Percentiles rank a stretch among this genome's conserved stretches.
Evolutionary conservation across 2,113 vertebrate species (phyloP).

Genomic region (Macaca nemestrina): DNA sequence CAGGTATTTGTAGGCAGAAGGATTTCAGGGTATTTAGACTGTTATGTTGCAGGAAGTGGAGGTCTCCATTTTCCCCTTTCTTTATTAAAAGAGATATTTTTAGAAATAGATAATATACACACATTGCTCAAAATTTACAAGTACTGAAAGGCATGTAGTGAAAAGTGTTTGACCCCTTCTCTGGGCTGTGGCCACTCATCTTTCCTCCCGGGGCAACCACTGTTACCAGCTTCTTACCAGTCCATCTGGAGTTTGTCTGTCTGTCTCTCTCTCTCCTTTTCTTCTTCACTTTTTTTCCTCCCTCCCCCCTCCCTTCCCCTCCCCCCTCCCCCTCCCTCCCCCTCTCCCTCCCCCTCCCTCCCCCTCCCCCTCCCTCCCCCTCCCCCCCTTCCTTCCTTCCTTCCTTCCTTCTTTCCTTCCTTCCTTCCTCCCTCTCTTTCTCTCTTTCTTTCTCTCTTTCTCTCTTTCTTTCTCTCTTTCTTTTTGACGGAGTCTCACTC

Average conservation of each 20-base stretch:
- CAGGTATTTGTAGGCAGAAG: not conserved
- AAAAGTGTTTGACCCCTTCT: not conserved
- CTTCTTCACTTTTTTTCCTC: not conserved
- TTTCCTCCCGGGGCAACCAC: not conserved
- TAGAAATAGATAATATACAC: not conserved
- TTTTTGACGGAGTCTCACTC: too few species aligned
- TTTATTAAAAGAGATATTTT: not conserved
- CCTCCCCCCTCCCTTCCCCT: rapidly evolving
- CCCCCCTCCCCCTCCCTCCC: too few species aligned
- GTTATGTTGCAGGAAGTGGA: not conserved
- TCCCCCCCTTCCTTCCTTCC: rapidly evolving
- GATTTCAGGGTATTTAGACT: not conserved
- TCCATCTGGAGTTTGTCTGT: not conserved
- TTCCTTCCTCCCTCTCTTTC: rapidly evolving
- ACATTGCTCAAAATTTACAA: not conserved
- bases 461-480: too few species aligned
- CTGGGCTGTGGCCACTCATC: not conserved
- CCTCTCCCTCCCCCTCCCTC: rapidly evolving
- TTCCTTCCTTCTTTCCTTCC: too few species aligned
- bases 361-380: rapidly evolving
- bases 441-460: too few species aligned
- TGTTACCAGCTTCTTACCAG: not conserved
- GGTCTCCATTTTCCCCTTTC: not conserved
- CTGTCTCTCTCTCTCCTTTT: too few species aligned
- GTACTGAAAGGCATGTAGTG: not conserved